A percentile compares a stretch with the other conserved stretches of the same genome.
phyloP scores from a whole-genome alignment of 2,797 vertebrate species.

The Miichthys miiuy region DNA sequence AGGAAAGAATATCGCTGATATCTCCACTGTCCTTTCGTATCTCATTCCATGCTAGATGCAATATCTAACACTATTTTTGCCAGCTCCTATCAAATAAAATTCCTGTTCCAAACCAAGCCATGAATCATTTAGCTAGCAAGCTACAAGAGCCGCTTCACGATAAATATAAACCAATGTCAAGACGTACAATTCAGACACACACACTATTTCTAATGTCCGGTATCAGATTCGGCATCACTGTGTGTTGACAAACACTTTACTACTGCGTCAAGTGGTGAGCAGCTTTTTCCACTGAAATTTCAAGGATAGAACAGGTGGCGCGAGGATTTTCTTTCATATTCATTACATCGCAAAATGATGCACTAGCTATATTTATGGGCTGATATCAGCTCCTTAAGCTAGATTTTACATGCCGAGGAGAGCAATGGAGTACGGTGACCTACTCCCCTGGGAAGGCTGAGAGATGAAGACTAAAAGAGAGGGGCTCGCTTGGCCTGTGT shows the following conservation, averaged over 20 bases:
- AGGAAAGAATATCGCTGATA: slow-evolving; percentile 15
- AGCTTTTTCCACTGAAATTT: slow-evolving; percentile 77
- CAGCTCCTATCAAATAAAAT: slow-evolving; percentile 48
- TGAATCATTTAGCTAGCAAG: slow-evolving; percentile 39
- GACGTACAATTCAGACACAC: slow-evolving; percentile 41
- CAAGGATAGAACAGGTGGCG: slow-evolving; percentile 80
- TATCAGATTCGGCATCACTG: slow-evolving; percentile 70
- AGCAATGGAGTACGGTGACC: slow-evolving; percentile 71
- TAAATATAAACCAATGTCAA: slow-evolving; percentile 59
- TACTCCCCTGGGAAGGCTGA: slow-evolving; percentile 48
- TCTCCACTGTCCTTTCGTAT: slow-evolving; percentile 24
- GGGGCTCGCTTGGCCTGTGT: background rate
- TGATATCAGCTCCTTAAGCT: slow-evolving; percentile 86
- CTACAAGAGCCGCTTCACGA: slow-evolving; percentile 19
- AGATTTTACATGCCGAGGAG: slow-evolving; percentile 73
- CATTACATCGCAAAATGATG: slow-evolving; percentile 84
- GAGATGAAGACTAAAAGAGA: slow-evolving; percentile 47
- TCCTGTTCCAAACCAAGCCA: slow-evolving; percentile 23
- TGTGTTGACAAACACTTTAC: slow-evolving; percentile 85
- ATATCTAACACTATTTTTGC: slow-evolving; percentile 33
- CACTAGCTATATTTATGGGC: slow-evolving; percentile 82
- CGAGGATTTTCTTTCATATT: slow-evolving; percentile 79
- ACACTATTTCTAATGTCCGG: slow-evolving; percentile 57
- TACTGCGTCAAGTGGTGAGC: slow-evolving; percentile 56
- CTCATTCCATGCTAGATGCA: slow-evolving; percentile 28